These are phyloP conservation scores for Notoglanidium macrostoma DNA, from an alignment of 2,797 vertebrate genomes.

Conservation along the genomic window DNA sequence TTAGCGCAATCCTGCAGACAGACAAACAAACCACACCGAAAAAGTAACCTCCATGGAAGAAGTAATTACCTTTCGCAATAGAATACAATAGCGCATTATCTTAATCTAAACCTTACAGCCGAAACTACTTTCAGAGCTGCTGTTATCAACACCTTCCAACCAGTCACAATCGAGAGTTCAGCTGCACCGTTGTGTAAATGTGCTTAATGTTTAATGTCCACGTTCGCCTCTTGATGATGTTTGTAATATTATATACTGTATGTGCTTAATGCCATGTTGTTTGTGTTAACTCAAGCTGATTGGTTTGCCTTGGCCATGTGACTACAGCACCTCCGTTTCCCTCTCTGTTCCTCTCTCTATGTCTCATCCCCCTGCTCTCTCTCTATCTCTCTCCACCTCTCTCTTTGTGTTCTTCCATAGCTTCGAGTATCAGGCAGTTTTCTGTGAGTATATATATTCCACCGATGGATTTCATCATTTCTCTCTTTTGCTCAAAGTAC, in stretches of 20 bases:
- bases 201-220: background rate
- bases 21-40: too few relatives aligned
- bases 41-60: too few relatives aligned
- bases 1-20: too few relatives aligned
- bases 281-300: constrained; percentile 2
- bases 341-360: constrained; percentile 34
- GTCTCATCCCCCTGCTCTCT: constrained; percentile 21
- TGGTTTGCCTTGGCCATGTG: constrained; percentile 56
- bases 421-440: constrained; percentile 68
- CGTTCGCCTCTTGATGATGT: background rate
- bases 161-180: background rate
- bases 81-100: background rate
- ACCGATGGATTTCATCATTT: constrained; percentile 12
- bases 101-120: background rate
- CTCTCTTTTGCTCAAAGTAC: background rate
- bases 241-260: background rate
- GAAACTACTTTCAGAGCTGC: background rate
- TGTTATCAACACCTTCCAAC: background rate
- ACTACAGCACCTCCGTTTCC: constrained; percentile 61
- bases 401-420: constrained; percentile 65
- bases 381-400: constrained; percentile 25
- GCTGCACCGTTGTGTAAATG: constrained; percentile 2
- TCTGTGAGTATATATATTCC: constrained; percentile 78
- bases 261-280: constrained; percentile 13
- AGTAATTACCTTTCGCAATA: background rate